These are phyloP conservation scores for Cyprinodon diabolis DNA, from an alignment of 2,797 vertebrate species.

Conservation along the genomic window DNA sequence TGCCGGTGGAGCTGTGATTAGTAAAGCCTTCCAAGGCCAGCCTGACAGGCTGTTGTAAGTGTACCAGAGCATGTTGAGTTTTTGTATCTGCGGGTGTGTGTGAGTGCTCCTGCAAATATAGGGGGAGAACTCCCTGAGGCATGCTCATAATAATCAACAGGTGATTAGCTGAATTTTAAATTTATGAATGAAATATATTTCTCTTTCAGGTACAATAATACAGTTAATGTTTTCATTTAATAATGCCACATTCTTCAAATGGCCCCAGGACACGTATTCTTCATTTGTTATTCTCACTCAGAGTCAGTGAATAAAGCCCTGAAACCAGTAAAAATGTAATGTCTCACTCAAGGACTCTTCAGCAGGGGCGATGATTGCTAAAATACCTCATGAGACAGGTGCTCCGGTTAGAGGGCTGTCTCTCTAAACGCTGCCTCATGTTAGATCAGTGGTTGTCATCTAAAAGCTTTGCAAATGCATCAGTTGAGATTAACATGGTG, in stretches of 20 bases:
- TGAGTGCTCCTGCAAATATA: slow-evolving; percentile 33
- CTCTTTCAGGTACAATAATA: slow-evolving; percentile 33
- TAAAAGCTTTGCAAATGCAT: background rate
- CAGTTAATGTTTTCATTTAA: slow-evolving; percentile 42
- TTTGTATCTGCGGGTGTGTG: slow-evolving; percentile 23
- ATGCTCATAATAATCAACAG: slow-evolving; percentile 52
- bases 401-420: slow-evolving; percentile 5
- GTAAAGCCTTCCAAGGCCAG: slow-evolving; percentile 74
- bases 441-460: background rate
- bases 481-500: background rate
- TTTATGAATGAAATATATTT: slow-evolving; percentile 31
- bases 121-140: slow-evolving; percentile 27
- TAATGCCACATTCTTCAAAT: slow-evolving; percentile 39
- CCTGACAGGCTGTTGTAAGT: slow-evolving; percentile 56
- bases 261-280: slow-evolving; percentile 29
- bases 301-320: slow-evolving; percentile 19
- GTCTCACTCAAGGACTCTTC: slow-evolving; percentile 37
- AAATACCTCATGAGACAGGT: slow-evolving; percentile 20
- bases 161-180: slow-evolving; percentile 38
- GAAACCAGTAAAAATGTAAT: slow-evolving; percentile 22
- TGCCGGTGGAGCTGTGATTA: slow-evolving; percentile 75
- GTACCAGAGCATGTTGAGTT: slow-evolving; percentile 31
- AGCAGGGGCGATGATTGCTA: slow-evolving; percentile 19
- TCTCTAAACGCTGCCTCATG: background rate
- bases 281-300: slow-evolving; percentile 1